phyloP scores from a whole-genome alignment of 2,113 vertebrate genomes.

The Phyllopteryx taeniolatus region DNA sequence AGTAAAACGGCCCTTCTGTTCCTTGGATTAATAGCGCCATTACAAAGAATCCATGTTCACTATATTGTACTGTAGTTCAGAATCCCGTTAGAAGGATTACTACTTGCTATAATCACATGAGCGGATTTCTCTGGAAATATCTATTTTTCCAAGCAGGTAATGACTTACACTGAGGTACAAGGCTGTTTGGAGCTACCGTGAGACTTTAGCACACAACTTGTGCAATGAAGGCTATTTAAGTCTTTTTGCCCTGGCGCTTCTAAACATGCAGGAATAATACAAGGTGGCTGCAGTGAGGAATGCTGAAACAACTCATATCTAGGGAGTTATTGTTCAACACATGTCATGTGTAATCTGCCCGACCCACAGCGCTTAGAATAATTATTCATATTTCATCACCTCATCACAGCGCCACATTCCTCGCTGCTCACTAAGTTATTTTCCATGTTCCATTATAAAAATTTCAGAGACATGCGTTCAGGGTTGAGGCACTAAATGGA shows the following conservation, averaged over 20 bases:
- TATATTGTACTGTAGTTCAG: slow-evolving; percentile 33
- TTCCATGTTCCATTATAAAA: slow-evolving; percentile 81
- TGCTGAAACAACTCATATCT: slow-evolving; percentile 56
- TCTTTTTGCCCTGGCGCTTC: slow-evolving; percentile 10
- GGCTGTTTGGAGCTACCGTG: slow-evolving; percentile 16
- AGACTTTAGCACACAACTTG: slow-evolving; percentile 19
- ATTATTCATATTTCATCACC: slow-evolving; percentile 81
- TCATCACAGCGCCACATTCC: slow-evolving; percentile 61
- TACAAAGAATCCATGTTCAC: slow-evolving; percentile 60
- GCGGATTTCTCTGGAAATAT: slow-evolving; percentile 40
- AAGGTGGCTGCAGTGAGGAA: slow-evolving; percentile 32
- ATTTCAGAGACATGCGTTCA: slow-evolving; percentile 71
- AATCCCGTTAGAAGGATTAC: slow-evolving; percentile 42
- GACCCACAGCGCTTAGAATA: slow-evolving; percentile 66
- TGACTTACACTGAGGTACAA: slow-evolving; percentile 27
- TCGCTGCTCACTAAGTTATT: slow-evolving; percentile 73
- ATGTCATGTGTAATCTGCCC: slow-evolving; percentile 75
- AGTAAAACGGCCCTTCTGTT: slow-evolving; percentile 71
- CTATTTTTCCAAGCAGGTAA: slow-evolving; percentile 46
- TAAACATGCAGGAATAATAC: slow-evolving; percentile 41
- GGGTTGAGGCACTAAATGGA: slow-evolving; percentile 73
- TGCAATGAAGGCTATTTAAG: slow-evolving; percentile 22
- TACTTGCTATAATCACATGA: slow-evolving; percentile 14
- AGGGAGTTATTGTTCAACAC: slow-evolving; percentile 73
- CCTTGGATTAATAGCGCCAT: slow-evolving; percentile 72